phyloP scores from a whole-genome alignment of 2,888 invertebrate genomes.

The Meliscaeva auricollis region DNA sequence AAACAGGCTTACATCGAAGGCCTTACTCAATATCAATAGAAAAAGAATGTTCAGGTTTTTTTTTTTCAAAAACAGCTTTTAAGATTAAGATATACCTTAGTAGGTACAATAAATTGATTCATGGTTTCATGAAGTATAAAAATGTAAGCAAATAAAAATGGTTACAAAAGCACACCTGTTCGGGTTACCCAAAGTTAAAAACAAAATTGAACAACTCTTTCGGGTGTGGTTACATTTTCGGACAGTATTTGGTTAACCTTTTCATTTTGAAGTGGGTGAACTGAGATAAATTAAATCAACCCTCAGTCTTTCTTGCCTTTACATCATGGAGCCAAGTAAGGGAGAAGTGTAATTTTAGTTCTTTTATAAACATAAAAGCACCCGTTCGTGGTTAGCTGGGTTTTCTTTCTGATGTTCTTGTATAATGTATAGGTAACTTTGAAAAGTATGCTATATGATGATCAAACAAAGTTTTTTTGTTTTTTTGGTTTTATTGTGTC shows the following conservation, averaged over 20 bases:
- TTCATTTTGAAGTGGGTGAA: constrained; percentile 11
- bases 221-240: background rate
- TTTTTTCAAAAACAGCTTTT: no score
- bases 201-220: constrained; percentile 21
- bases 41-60: no score
- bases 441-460: background rate
- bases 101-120: no score
- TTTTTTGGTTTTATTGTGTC: background rate
- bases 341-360: background rate
- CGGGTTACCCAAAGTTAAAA: constrained; percentile 17
- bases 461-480: background rate
- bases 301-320: background rate
- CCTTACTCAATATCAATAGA: no score
- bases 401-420: background rate
- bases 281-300: constrained; percentile 21
- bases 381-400: constrained; percentile 11
- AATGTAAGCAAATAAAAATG: background rate
- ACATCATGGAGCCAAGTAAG: background rate
- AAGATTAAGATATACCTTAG: no score
- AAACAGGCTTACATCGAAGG: no score
- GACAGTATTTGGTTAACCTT: constrained; percentile 10
- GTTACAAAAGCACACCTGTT: constrained; percentile 18
- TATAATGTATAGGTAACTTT: background rate
- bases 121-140: no score
- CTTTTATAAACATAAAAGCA: constrained; percentile 14